These are phyloP conservation scores for Lepisosteus osseus DNA, from an alignment of 2,113 vertebrate species.

Conservation along the genomic window DNA sequence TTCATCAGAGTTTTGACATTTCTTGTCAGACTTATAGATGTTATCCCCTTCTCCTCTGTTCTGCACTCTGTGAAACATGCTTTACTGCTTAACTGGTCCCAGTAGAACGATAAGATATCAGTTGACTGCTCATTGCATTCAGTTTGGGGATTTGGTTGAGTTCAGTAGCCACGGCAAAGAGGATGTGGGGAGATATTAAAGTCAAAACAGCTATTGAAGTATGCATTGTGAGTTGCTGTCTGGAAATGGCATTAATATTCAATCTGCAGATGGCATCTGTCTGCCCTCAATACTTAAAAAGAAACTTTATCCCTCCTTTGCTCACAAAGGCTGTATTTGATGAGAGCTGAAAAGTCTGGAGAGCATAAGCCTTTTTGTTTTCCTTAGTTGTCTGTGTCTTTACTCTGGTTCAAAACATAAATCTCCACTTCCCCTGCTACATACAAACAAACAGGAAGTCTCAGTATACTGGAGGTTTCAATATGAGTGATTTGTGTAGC, in stretches of 20 bases:
- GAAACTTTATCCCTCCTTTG: constrained; percentile 35
- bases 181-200: constrained; percentile 32
- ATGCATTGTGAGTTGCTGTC: constrained; percentile 42
- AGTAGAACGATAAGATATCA: constrained; percentile 28
- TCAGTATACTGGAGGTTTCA: constrained; percentile 6
- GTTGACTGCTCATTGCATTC: constrained; percentile 4
- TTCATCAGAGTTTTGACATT: constrained; percentile 53
- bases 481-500: constrained; percentile 25
- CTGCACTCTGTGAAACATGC: constrained; percentile 19
- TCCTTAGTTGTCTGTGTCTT: neutral
- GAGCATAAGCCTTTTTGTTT: constrained; percentile 16
- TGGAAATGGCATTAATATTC: constrained; percentile 42
- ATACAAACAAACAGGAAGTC: constrained; percentile 6
- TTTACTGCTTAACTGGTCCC: constrained; percentile 24
- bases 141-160: constrained; percentile 16
- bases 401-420: too few relatives aligned
- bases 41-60: constrained; percentile 12
- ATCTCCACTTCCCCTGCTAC: too few relatives aligned
- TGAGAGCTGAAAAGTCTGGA: constrained; percentile 27
- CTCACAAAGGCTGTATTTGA: constrained; percentile 47
- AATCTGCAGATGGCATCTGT: constrained; percentile 40
- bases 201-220: constrained; percentile 18
- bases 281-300: constrained; percentile 37
- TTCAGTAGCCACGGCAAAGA: constrained; percentile 26
- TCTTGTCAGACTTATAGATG: constrained; percentile 35